Conservation (phyloP, 2,113 vertebrate genomes). For the Aleadryas rufinucha region DNA sequence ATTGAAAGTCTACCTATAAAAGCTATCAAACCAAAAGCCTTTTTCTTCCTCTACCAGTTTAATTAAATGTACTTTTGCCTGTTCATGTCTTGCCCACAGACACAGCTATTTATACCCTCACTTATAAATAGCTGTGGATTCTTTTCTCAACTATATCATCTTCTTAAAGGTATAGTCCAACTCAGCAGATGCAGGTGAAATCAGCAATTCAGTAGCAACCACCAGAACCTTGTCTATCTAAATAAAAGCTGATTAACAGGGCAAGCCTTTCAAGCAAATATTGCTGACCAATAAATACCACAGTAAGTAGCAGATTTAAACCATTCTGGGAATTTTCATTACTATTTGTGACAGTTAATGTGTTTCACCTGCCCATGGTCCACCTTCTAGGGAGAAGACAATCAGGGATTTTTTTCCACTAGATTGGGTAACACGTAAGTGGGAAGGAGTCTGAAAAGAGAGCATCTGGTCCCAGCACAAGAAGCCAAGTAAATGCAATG, state of each 20-base stretch:
- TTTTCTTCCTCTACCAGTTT: neutral
- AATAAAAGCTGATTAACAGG: neutral
- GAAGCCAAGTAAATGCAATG: neutral
- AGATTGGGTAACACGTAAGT: neutral
- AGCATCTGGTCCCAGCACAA: neutral
- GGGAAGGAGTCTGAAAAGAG: neutral
- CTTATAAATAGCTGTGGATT: neutral
- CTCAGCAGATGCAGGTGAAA: neutral
- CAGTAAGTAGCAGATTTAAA: neutral
- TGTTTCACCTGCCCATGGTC: neutral
- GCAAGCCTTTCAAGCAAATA: neutral
- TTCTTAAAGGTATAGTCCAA: neutral
- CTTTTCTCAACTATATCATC: neutral
- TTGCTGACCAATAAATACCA: neutral
- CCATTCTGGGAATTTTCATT: neutral
- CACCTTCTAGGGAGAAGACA: neutral
- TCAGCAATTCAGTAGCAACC: neutral
- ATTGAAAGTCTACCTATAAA: neutral
- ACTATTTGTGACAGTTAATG: neutral
- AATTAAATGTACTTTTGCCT: neutral
- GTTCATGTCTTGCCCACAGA: neutral
- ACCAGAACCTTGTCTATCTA: neutral
- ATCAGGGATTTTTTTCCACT: neutral
- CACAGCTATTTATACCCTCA: neutral
- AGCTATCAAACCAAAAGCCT: neutral